Base-by-base conservation (phyloP, 2,888 invertebrate genomes). In the Anthophora plumipes region DNA sequence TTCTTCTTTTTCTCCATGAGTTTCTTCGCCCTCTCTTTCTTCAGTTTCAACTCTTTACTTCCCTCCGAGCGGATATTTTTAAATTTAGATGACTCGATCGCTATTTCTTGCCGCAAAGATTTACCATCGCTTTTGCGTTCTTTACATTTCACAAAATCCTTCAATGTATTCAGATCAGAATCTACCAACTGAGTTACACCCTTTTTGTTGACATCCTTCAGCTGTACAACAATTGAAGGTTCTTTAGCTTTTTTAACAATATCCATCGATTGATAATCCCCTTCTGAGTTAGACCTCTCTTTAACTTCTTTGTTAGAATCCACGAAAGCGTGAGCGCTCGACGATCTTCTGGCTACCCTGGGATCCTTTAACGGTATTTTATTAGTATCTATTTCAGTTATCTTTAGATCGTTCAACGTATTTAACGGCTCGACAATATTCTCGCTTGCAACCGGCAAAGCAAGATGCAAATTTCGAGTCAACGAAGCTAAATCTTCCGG, bases 51-150 rank as follows among this genome's bases (percentile, higher is more conserved):
- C 68, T 92, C 92, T 57, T 91, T 92, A 1, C 78, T 74, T 17
- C 92, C 90, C 69, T 92, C 92, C 3, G 91, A 92, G 59, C 90
- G 90, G 39, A 92, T 91, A 43, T 90, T 89, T 31, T 89, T 87
- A 22, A 91, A 91, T 77, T 88, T 91, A 0, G 78, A 80, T 5
- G 61, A 60, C 0, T 87, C 88, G 1, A 76, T 7, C 0, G 12
- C n/a, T 14, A 14, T 12, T 14, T 67, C 20, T 14, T 61, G n/a
- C 11, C n/a, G 12, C 0, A 9, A 31, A 11, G 46, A 8, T 31
- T 60, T 55, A 37, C 17, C 22, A 3, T 57, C n/a, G 1, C 17
- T 55, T 31, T 57, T 63, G 0, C 8, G n/a, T 14, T 64, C 52
- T 11, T 64, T 72, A 9, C 11, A 6, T 25, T 48, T 64, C 2